Base-by-base conservation (phyloP, 2,113 vertebrate species). In the Triplophysa tibetana region DNA sequence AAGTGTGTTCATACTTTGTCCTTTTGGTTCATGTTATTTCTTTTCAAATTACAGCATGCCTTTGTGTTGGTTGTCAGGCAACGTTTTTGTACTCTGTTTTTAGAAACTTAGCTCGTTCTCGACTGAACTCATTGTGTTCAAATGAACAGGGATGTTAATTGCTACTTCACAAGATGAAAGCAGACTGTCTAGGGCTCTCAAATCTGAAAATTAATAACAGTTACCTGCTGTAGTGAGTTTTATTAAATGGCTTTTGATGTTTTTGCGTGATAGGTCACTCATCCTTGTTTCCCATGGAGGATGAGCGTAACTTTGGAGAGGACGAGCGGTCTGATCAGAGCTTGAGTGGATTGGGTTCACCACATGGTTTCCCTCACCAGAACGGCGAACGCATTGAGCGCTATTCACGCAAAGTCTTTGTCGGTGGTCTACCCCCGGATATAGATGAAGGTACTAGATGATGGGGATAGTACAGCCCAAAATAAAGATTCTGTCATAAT, bases 201-300 rank as follows among this genome's bases (percentile, higher is more conserved):
- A 45, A 3, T 54, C 14, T 60, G 29, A 3, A 63, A 29, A 29
- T 43, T 43, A 17, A 21, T 21, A 58, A n/a, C 54, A 58, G 54
- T 2, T 21, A 58, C 19, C 5, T 58, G 19, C 1, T 0, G 8
- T 58, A n/a, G n/a, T 43, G n/a, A 58, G 12, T 45, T 45, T 38
- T 9, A 48, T 13, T 75, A 38, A 74, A 80, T 68, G 13, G 19
- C 2, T 4, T 61, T 60, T 70, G 60, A 21, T 54, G 58, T 2
- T 75, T 23, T 85, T 73, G 74, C 60, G 16, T 56, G 58, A 48
- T 65, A 99, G 98, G 98, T 88, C 96, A 98, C 86, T 99, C 97
- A 0, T 98, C 96, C 64, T 89, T 99, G 84, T 99, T 99, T 87
- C 98, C 98, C 24, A 97, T 99, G 97, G 98, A 99, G 87, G 98